Conservation (phyloP, 1,140 invertebrate genomes). For the Aphis gossypii region DNA sequence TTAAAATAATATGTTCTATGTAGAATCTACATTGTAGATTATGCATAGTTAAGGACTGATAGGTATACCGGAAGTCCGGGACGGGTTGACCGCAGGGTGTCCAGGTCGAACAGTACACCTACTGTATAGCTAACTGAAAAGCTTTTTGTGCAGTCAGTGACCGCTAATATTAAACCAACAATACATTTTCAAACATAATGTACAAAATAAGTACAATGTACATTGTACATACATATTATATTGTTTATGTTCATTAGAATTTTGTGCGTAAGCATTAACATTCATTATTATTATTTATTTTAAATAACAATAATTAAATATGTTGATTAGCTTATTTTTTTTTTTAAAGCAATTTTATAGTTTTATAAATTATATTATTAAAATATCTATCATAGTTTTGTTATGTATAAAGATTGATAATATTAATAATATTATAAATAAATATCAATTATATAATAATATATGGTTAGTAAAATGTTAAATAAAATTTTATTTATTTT, state of each 20-base stretch:
- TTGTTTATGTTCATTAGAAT: neutral
- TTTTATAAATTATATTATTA: neutral
- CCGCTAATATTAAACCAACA: neutral
- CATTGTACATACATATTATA: neutral
- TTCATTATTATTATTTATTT: neutral
- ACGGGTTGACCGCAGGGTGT: neutral
- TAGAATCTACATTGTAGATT: neutral
- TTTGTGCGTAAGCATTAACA: neutral
- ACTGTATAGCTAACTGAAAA: neutral
- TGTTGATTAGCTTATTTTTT: neutral
- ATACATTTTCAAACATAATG: neutral
- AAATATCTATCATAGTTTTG: neutral
- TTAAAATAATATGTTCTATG: neutral
- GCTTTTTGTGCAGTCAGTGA: conserved; percentile 3
- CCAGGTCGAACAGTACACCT: neutral
- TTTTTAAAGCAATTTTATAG: neutral
- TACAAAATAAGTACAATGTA: neutral
- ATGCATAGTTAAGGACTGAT: neutral
- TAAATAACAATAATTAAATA: neutral
- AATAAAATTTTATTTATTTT: no score
- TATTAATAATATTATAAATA: neutral
- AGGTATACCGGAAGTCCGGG: neutral
- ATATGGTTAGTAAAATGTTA: neutral
- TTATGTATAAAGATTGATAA: no score
- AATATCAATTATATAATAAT: neutral